These are phyloP conservation scores for Drosophila leontia DNA, from an alignment of 1,140 invertebrate species.

Conservation along the genomic window DNA sequence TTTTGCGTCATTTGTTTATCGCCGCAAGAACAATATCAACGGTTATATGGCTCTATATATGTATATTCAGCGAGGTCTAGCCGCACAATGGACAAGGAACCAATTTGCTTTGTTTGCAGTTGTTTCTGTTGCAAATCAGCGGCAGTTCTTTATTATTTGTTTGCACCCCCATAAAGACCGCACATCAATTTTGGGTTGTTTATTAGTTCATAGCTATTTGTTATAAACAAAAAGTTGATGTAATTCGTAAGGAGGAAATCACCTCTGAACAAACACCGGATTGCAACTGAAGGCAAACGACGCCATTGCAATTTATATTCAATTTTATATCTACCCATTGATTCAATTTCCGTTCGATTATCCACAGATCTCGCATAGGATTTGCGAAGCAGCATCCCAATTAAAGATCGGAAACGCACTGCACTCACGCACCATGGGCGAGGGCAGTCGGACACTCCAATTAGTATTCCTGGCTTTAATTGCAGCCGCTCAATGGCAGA, in stretches of 20 bases:
- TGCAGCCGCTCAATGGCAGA: slow-evolving; percentile 45
- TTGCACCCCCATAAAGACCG: slow-evolving; percentile 28
- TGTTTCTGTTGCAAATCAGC: slow-evolving; percentile 47
- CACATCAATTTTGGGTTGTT: slow-evolving; percentile 27
- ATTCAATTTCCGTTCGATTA: slow-evolving; percentile 25
- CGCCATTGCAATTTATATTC: slow-evolving; percentile 43
- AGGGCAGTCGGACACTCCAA: slow-evolving; percentile 45
- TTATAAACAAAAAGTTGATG: slow-evolving; percentile 52
- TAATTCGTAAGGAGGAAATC: slow-evolving; percentile 25
- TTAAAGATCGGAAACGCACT: slow-evolving; percentile 46
- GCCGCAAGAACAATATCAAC: slow-evolving; percentile 42
- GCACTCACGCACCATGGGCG: slow-evolving; percentile 33
- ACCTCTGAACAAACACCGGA: slow-evolving; percentile 5
- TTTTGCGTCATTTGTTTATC: slow-evolving; percentile 72
- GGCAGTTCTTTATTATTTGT: slow-evolving; percentile 43
- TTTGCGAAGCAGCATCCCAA: slow-evolving; percentile 37
- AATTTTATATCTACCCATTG: slow-evolving; percentile 11
- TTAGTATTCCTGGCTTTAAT: slow-evolving; percentile 58
- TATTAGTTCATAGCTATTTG: slow-evolving; percentile 38
- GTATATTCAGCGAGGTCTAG: slow-evolving; percentile 29
- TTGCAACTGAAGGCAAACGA: neutral
- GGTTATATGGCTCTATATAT: slow-evolving; percentile 51
- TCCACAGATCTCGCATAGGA: slow-evolving; percentile 52
- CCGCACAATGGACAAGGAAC: slow-evolving; percentile 56
- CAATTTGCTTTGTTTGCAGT: slow-evolving; percentile 55